phyloP scores from a whole-genome alignment of 2,797 vertebrate genomes.

The Helarctos malayanus region DNA sequence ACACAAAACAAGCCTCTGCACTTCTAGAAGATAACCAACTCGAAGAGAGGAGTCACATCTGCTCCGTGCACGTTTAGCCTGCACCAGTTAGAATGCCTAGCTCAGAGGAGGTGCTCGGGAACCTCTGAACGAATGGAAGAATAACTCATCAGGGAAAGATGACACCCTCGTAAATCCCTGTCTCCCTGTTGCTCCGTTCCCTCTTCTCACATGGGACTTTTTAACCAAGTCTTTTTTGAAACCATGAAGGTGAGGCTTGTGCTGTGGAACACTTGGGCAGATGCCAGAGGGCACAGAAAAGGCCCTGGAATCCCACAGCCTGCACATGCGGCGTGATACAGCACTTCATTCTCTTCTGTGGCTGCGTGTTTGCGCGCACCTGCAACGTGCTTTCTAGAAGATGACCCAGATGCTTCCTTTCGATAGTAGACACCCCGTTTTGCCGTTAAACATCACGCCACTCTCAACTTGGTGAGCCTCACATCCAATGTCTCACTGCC shows the following conservation, averaged over 20 bases:
- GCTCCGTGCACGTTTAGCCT: neutral
- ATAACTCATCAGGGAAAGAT: neutral
- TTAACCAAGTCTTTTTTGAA: neutral
- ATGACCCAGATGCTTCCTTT: neutral
- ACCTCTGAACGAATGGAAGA: neutral
- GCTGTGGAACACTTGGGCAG: neutral
- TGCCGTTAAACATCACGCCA: neutral
- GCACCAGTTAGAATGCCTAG: neutral
- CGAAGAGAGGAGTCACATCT: accelerated
- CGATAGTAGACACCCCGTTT: neutral
- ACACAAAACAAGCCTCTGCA: neutral
- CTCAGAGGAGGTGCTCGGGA: neutral
- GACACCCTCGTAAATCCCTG: neutral
- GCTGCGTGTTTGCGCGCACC: neutral
- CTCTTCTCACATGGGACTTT: neutral
- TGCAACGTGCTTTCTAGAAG: neutral
- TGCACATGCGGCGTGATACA: neutral
- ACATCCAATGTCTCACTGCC: accelerated
- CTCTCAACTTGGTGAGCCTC: neutral
- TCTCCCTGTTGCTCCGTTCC: neutral
- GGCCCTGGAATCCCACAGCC: neutral
- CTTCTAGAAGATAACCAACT: neutral
- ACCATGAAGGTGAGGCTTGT: neutral
- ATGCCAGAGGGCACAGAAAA: neutral
- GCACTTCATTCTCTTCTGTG: neutral